A percentile compares a stretch with the other conserved stretches of the same genome.
These are phyloP conservation scores for Silurus aristotelis DNA, from an alignment of 2,797 vertebrate genomes.

Conservation along the genomic window DNA sequence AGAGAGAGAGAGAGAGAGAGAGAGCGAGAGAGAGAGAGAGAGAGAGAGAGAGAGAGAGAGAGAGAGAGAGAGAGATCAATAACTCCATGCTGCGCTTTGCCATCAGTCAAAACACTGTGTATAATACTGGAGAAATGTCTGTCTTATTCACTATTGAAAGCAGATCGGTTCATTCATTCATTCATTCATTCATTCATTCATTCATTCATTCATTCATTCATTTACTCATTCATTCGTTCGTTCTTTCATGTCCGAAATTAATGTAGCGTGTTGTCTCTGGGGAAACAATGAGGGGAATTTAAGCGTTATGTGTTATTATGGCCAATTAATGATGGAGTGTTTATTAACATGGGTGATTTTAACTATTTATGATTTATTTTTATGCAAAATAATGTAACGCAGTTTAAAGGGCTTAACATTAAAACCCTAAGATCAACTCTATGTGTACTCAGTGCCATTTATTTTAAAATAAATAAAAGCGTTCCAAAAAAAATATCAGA, in stretches of 20 bases:
- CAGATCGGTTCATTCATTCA: conserved; percentile 10
- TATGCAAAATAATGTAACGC: conserved; percentile 21
- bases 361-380: conserved; percentile 10
- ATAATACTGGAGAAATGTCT: background rate
- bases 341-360: conserved; percentile 19
- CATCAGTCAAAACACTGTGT: conserved; percentile 29
- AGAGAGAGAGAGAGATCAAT: conserved; percentile 32
- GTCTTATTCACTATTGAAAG: background rate
- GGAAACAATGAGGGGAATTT: background rate
- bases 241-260: background rate
- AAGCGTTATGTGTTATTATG: background rate
- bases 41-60: conserved; percentile 13
- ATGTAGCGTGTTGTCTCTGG: background rate
- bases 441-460: background rate
- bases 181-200: conserved; percentile 2
- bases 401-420: background rate
- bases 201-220: background rate
- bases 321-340: conserved; percentile 31
- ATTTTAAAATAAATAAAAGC: background rate
- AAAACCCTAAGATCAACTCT: background rate
- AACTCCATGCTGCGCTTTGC: conserved; percentile 28
- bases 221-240: conserved; percentile 1
- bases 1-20: conserved; percentile 22
- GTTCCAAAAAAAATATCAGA: background rate
- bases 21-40: conserved; percentile 16